Conservation (phyloP, 2,888 invertebrate genomes). For the Camponotus fellah region DNA sequence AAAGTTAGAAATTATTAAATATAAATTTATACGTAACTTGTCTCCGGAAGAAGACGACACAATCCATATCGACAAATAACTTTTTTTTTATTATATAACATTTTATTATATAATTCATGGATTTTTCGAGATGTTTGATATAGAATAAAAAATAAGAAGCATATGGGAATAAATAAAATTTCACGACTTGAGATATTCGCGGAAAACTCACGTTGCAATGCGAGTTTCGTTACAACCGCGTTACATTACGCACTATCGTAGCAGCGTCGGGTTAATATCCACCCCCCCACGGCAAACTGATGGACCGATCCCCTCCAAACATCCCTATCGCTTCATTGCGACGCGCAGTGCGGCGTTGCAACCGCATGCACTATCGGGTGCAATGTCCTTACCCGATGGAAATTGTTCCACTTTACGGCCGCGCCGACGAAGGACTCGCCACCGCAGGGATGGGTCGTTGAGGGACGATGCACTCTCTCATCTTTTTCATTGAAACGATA, state of each 20-base stretch:
- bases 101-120: background rate
- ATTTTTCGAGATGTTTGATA: background rate
- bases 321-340: conserved; percentile 39
- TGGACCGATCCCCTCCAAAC: conserved; percentile 37
- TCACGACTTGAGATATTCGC: background rate
- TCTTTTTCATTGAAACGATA: background rate
- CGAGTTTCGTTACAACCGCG: conserved; percentile 17
- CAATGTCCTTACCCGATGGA: conserved; percentile 40
- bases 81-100: background rate
- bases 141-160: background rate
- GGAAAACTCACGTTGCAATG: conserved; percentile 23
- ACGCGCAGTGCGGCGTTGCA: conserved; percentile 48
- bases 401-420: conserved; percentile 48
- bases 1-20: background rate
- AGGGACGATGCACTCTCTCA: conserved; percentile 1
- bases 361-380: conserved; percentile 41
- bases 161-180: background rate
- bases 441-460: conserved; percentile 4
- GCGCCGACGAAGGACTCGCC: conserved; percentile 24
- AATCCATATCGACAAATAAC: background rate
- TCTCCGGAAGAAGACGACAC: no score
- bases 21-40: background rate
- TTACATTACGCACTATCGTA: conserved; percentile 45
- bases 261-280: conserved; percentile 40
- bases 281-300: conserved; percentile 43